Conservation (phyloP, 2,113 vertebrate genomes). For the Solenodon paradoxus region DNA sequence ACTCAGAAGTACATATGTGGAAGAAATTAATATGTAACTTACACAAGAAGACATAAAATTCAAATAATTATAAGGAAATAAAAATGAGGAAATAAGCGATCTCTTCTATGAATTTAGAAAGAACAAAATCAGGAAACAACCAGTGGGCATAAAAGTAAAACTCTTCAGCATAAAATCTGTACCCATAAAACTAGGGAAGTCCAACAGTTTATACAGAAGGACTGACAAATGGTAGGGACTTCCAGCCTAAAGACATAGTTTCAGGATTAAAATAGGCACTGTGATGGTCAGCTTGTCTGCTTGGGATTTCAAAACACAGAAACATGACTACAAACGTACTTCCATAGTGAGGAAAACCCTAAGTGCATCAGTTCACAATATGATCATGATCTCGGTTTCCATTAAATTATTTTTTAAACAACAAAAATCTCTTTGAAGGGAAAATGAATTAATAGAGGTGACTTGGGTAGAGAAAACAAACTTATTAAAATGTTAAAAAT, state of each 20-base stretch:
- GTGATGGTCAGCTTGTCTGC: neutral
- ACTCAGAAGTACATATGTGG: neutral
- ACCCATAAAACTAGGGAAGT: neutral
- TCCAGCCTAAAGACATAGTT: neutral
- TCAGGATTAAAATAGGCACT: neutral
- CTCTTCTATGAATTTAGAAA: neutral
- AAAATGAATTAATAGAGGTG: conserved; percentile 42
- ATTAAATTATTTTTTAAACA: conserved; percentile 48
- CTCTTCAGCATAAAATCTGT: neutral
- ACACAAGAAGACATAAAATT: neutral
- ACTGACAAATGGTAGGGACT: neutral
- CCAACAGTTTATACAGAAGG: neutral
- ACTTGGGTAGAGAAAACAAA: neutral
- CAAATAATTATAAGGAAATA: neutral
- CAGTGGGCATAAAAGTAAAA: neutral
- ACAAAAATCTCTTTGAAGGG: neutral
- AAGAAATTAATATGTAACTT: neutral
- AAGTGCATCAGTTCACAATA: neutral
- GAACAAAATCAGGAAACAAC: neutral
- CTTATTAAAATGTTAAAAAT: conserved; percentile 10
- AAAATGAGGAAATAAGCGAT: neutral
- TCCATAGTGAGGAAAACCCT: neutral
- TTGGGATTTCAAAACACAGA: neutral
- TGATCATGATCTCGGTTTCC: neutral
- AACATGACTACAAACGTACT: neutral